Base-by-base conservation (phyloP, 2,797 vertebrate genomes). In the Hipposideros larvatus region DNA sequence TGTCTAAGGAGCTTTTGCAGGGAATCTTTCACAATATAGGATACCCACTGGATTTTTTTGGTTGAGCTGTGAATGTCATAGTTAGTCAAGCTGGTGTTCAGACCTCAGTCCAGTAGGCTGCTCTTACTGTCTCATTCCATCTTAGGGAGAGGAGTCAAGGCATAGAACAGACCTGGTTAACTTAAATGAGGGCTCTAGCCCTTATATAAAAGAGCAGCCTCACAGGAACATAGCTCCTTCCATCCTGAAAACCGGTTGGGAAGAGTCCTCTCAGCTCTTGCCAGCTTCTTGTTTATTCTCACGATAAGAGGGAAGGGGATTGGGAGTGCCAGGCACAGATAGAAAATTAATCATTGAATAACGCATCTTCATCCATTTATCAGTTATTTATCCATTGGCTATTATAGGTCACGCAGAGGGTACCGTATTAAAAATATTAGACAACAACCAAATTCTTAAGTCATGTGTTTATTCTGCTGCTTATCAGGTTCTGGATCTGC, bases 381-480 rank as follows among this genome's bases (percentile, higher is more conserved):
- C 48, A 90, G n/a, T 68, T 87, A 75, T 53, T 87, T 85, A 26
- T 73, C 37, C 46, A 37, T 57, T 19, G 24, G 37, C 61, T 71
- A 4, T 63, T 91, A 2, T 2, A 90, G 57, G 43, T 74, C 61
- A 43, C 71, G 9, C 16, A 53, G 70, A 63, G 9, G 34, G 5
- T 46, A 74, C 11, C 84, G 2, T 51, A 24, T 85, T 89, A 46
- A 87, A 88, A 68, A 53, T 95, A 74, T 85, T 75, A 53, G 57
- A 31, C 37, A 75, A 28, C 87, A 63, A 46, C 43, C 84, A 37
- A 10, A 11, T 73, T 82, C 48, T 78, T 63, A 80, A 66, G 41
- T 79, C n/a, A 26, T 46, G 22, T 11, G 18, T 88, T 94, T 87
- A 63, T 86, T 82, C 43, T 96, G 57, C 43, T 96, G 57, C 26